Base-by-base conservation (phyloP, 2,797 vertebrate genomes). In the Coregonus ussuriensis region DNA sequence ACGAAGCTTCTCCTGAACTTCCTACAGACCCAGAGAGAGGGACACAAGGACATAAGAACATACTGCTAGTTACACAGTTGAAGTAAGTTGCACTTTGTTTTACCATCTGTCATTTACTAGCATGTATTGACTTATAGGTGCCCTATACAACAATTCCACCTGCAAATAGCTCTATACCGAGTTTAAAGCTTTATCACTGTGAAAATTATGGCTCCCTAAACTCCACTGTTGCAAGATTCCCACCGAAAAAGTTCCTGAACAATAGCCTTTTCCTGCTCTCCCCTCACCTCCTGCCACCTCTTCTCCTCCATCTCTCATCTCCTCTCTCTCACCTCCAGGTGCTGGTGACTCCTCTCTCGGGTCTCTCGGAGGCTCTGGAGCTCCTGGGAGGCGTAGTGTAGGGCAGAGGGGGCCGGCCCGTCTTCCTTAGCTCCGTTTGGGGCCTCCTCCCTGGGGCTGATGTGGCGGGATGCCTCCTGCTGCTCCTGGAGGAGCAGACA, bases 1-100 rank as follows among this genome's bases (percentile, higher is more conserved):
- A 77, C 89, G 89, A 75, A 94, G 87, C 83, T 88, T 93, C 89
- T 89, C 89, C 82, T 92, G 92, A 52, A 93, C 84, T 85, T 93
- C 93, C 95, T 95, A 81, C 59, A 56, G 79, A 35, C 41, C 1
- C 2, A 31, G 71, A 74, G 14, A 62, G 31, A 4, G 3, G 3
- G 16, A 16, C 15, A 29, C 31, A 53, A 18, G 7, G 14, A 29
- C 21, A 52, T 14, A 14, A 53, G 47, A 54, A 52, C 51, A 72
- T 13, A 21, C 41, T 67, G 63, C 21, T 29, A 25, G 68, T 37
- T 70, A 4, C 2, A 41, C 4, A 70, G 7, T 16, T 47, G 18
- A 47, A 25, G 35, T 63, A 37, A 47, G 37, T 21, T 41, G 37
- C 9, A 70, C 35, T 69, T 14, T 67, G 25, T 35, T 67, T 29